Evolutionary conservation across 2,888 invertebrate genomes (phyloP), one percentile per base, ranked within the genome.

Genomic region (Achlya flavicornis): DNA sequence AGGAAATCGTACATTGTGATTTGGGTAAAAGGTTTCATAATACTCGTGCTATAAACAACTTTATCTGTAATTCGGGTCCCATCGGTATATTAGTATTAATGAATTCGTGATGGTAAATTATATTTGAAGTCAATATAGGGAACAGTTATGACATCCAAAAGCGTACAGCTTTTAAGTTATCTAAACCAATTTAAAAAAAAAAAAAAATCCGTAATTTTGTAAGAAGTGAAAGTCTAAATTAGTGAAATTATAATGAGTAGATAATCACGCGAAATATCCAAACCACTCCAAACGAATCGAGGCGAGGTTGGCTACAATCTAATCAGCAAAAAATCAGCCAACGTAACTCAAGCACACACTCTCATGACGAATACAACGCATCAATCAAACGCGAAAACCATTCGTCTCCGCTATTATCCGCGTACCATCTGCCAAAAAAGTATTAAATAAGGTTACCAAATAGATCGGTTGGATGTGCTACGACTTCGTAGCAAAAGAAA

Each of bases 1-100:
- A 80, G 84, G 85, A 86, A 85, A 87, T 80, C 77, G 75, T 79
- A 79, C 78, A 74, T 79, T 81, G 81, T 85, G 84, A 83, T 83
- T 85, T 80, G 63, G 69, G 78, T 86, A 81, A 86, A 84, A 86
- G 81, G 78, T 75, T 84, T 74, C 66, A 63, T 67, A 60, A 63
- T 69, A 46, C 6, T 32, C 26, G 32, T n/a, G 38, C 8, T 48
- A 57, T 8, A 14, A 62, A 26, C 6, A 35, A 38, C 19, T 61
- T 57, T 19, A 38, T 19, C 19, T 14, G 19, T 26, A 57, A 33
- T 33, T 33, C 16, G 4, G 11, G 16, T 48, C 19, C n/a, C n/a
- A n/a, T 16, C 19, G 12, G 57, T 57, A 38, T 38, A 60, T 58
- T 38, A 57, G 58, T 65, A 60, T 38, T 41, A 60, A 60, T 60